phyloP scores from a whole-genome alignment of 2,113 vertebrate species.

The Numenius arquata region DNA sequence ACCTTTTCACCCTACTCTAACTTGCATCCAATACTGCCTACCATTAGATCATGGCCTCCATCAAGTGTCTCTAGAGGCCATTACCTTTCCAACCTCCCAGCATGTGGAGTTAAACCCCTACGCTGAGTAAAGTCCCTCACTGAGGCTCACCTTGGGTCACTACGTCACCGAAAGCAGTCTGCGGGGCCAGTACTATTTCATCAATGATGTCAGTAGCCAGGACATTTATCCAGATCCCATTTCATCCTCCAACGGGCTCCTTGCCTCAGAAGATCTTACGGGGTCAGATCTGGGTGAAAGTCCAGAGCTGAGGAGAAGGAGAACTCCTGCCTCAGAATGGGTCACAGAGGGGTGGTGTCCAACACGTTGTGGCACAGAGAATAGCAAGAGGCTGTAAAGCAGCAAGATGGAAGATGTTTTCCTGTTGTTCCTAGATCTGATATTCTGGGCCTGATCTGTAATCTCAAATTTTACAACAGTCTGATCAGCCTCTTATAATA shows the following conservation, averaged over 20 bases:
- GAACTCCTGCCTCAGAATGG: neutral
- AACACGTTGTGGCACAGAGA: rapidly evolving
- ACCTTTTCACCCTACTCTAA: neutral
- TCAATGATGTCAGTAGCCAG: neutral
- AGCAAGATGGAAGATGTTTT: neutral
- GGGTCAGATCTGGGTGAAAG: neutral
- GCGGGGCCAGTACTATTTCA: neutral
- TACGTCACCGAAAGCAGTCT: neutral
- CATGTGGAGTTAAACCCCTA: neutral
- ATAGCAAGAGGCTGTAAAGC: neutral
- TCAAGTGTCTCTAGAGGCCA: neutral
- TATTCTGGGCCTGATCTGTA: neutral
- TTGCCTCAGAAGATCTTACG: neutral
- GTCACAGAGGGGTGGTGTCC: neutral
- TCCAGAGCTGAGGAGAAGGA: neutral
- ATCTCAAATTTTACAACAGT: neutral
- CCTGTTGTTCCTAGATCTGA: neutral
- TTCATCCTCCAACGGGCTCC: neutral
- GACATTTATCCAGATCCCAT: neutral
- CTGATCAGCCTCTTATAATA: neutral
- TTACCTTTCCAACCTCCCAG: neutral
- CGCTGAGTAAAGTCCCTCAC: neutral
- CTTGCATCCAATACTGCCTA: neutral
- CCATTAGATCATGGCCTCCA: neutral
- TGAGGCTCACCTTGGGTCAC: neutral